Percentiles rank a stretch among this genome's conserved stretches.
Conservation (phyloP, 2,797 vertebrate genomes). For the Neosilurus mollespiculum region DNA sequence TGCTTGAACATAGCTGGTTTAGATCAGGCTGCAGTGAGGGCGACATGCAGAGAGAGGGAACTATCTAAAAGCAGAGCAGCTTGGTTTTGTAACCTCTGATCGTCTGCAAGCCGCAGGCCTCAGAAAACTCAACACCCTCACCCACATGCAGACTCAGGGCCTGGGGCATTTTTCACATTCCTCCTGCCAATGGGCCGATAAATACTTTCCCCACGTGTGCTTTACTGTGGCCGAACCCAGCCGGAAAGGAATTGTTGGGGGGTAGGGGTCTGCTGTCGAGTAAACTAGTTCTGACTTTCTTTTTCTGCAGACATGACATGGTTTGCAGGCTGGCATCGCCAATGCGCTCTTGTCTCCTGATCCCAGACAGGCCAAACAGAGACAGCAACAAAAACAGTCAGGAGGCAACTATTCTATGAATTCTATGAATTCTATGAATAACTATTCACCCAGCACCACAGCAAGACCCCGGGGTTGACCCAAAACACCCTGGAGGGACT, state of each 20-base stretch:
- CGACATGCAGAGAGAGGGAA: neutral
- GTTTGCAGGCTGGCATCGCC: conserved; percentile 33
- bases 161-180: conserved; percentile 90
- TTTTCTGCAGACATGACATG: conserved; percentile 57
- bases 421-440: too few species aligned
- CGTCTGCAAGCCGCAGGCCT: conserved; percentile 69
- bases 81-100: conserved; percentile 66
- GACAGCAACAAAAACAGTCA: conserved; percentile 1
- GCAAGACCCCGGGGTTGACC: neutral
- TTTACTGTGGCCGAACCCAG: conserved; percentile 72
- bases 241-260: neutral
- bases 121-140: conserved; percentile 67
- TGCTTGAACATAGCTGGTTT: conserved; percentile 27
- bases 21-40: conserved; percentile 28
- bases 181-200: conserved; percentile 88
- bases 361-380: conserved; percentile 12
- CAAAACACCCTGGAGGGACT: too few species aligned
- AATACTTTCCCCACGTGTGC: conserved; percentile 88
- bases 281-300: conserved; percentile 71
- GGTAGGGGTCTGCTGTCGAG: conserved; percentile 3
- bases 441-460: neutral
- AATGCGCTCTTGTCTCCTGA: neutral
- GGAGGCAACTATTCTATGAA: neutral
- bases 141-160: conserved; percentile 73
- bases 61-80: conserved; percentile 73